Evolutionary conservation across 2,113 vertebrate genomes (phyloP).

Genomic region (Fukomys damarensis): DNA sequence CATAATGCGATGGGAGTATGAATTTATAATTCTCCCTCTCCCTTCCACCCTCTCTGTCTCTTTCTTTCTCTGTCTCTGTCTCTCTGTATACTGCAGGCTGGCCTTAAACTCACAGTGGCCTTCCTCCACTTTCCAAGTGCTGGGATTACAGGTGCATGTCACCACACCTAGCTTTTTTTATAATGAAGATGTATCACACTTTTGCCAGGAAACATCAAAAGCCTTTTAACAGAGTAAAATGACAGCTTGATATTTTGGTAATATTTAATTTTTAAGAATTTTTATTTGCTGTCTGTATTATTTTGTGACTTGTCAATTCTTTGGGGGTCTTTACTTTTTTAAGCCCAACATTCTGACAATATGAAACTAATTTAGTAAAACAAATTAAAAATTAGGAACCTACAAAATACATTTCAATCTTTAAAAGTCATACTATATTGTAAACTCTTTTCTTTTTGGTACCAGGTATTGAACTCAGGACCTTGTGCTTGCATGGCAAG

Average conservation of each 20-base stretch:
- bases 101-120: too few relatives aligned
- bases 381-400: slow-evolving; percentile 5
- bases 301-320: not conserved
- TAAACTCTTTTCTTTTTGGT: not conserved
- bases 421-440: slow-evolving; percentile 9
- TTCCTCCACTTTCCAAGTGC: too few relatives aligned
- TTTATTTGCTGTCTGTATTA: slow-evolving; percentile 15
- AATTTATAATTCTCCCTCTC: not conserved
- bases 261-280: slow-evolving; percentile 10
- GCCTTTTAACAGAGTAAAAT: not conserved
- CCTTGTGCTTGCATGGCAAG: too few relatives aligned
- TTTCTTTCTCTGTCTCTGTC: too few relatives aligned
- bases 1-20: not conserved
- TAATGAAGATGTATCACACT: not conserved
- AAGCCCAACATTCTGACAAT: not conserved
- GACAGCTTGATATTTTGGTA: not conserved
- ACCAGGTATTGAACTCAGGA: too few relatives aligned
- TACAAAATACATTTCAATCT: slow-evolving; percentile 38
- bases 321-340: not conserved
- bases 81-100: too few relatives aligned
- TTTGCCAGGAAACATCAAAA: slow-evolving; percentile 24
- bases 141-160: too few relatives aligned
- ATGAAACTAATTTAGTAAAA: slow-evolving; percentile 18
- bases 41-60: too few relatives aligned
- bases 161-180: not conserved